These are phyloP conservation scores for Callyntrura sp. DNA, from an alignment of 2,888 invertebrate genomes.

Conservation along the genomic window DNA sequence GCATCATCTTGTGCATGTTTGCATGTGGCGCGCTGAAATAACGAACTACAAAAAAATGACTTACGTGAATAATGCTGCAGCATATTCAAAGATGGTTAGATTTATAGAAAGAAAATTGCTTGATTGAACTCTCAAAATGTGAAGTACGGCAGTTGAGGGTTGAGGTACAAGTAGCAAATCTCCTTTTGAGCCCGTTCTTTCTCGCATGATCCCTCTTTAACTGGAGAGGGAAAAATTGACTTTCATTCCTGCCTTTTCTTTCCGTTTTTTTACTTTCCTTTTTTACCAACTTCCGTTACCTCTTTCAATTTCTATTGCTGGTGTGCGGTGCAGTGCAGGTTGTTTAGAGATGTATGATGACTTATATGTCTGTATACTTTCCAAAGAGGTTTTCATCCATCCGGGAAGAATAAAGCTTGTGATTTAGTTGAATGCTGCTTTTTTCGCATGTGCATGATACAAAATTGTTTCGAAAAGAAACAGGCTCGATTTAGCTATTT, in stretches of 20 bases:
- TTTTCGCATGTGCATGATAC: conserved; percentile 30
- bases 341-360: conserved; percentile 1
- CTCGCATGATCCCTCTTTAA: conserved; percentile 64
- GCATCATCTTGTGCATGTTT: conserved; percentile 20
- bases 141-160: conserved; percentile 13
- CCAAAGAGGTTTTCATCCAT: conserved; percentile 33
- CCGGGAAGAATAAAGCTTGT: conserved; percentile 1
- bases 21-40: conserved; percentile 13
- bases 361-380: background rate
- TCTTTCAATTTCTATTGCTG: conserved; percentile 46
- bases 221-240: conserved; percentile 63
- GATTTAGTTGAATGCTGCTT: background rate
- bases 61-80: background rate
- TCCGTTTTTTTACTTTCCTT: background rate
- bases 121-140: conserved; percentile 53
- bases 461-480: conserved; percentile 20
- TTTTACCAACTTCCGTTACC: conserved; percentile 7
- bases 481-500: conserved; percentile 1
- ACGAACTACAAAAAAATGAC: conserved; percentile 29
- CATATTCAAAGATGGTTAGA: conserved; percentile 27
- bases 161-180: conserved; percentile 55
- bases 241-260: conserved; percentile 49
- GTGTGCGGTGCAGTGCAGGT: no score
- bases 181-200: conserved; percentile 61
- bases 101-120: conserved; percentile 67